A percentile compares a stretch with the other conserved stretches of the same genome.
phyloP scores from a whole-genome alignment of 2,888 invertebrate species.

The Amiota communis region DNA sequence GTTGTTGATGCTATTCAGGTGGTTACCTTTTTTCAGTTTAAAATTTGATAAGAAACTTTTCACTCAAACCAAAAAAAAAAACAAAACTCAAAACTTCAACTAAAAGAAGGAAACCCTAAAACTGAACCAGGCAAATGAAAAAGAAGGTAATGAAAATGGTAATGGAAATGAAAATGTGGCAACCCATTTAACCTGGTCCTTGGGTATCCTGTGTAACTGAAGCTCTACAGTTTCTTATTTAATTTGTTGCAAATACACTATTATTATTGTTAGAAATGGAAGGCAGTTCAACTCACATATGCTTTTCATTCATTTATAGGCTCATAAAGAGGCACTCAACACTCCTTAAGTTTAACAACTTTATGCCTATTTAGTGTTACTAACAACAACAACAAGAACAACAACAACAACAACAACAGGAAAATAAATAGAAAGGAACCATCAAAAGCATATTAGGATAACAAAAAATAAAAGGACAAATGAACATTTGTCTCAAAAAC shows the following conservation, averaged over 20 bases:
- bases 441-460: background rate
- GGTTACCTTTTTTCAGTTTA: too few relatives aligned
- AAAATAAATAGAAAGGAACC: background rate
- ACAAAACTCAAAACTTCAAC: too few relatives aligned
- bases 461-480: background rate
- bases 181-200: constrained; percentile 1
- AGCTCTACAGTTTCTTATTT: background rate
- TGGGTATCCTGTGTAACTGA: too few relatives aligned
- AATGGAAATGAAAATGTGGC: too few relatives aligned
- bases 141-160: background rate
- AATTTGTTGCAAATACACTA: background rate
- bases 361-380: constrained; percentile 58
- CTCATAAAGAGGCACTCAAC: constrained; percentile 54
- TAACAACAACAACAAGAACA: background rate
- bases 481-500: background rate
- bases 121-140: background rate
- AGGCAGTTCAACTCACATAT: background rate
- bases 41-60: too few relatives aligned
- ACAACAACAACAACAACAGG: background rate
- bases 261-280: too few relatives aligned
- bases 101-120: background rate
- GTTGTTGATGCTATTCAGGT: too few relatives aligned
- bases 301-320: constrained; percentile 24
- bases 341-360: constrained; percentile 67
- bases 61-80: too few relatives aligned